Evolutionary conservation across 1,140 invertebrate species (phyloP), one percentile per base, ranked within the genome.

Genomic region (Drosophila hydei): DNA sequence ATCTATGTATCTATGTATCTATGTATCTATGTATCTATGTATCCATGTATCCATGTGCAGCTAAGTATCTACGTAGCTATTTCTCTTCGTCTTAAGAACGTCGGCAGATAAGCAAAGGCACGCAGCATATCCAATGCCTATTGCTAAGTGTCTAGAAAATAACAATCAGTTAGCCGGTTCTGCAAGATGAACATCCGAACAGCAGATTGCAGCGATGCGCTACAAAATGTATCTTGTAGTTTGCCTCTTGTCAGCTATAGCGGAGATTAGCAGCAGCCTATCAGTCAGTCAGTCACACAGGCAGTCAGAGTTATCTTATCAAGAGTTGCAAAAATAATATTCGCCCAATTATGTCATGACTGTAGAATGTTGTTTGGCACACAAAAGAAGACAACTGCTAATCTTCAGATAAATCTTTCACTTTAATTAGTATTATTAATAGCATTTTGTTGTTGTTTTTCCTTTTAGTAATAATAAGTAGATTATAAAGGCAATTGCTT

Each of bases 381-480:
- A 69, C 72, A 84, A 43, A 54, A 43, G n/a, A 42, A 70, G 36
- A 51, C 30, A 48, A 52, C 40, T 45, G 47, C 42, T 21, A 19
- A 6, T 43, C 25, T 50, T 25, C 16, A 67, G 25, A 40, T 58
- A 76, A 63, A 48, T 58, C 25, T 63, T 61, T 56, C 36, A 50
- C 60, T 79, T 87, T 72, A 87, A 87, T 87, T 87, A 81, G 81
- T 87, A 48, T 70, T 74, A 81, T 85, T 80, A 85, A 76, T 77
- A 43, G 47, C 8, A 56, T 38, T 16, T 48, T 12, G 25, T 11
- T 33, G 27, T 27, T 38, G 11, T 0, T 51, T 18, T 18, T 23
- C 38, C 54, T 33, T 54, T 54, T 59, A 61, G 42, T 43, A 14
- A n/a, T 69, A 45, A 19, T 45, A 18, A 19, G 38, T 36, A 25